Evolutionary conservation across 30 jellyfish, hydroid and myxozoan species (phyloP), one percentile per base, ranked within the genome.

Genomic region (Hydra vulgaris): DNA sequence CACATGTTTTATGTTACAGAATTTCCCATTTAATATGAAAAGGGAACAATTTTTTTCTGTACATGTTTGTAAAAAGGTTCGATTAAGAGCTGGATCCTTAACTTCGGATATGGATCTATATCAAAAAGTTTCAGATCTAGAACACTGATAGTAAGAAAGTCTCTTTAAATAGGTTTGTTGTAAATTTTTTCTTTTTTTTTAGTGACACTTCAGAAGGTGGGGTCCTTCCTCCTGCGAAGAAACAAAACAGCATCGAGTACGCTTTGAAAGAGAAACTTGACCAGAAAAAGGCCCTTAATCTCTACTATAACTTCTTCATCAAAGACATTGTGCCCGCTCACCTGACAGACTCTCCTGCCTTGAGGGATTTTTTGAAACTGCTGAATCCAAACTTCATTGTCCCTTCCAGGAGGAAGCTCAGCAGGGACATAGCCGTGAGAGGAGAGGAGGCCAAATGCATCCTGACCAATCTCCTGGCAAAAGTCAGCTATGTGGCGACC

Each of bases 401-500:
- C 23, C 81, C 81, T 22, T 73, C 81, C 23, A 27, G 81, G 23
- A 22, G 53, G 27, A 25, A 19, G 68, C 27, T 73, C 27, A 73
- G 68, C 23, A 21, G 21, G 23, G 53, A 73, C 21, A n/a, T 73
- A 54, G 81, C 55, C 23, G 53, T 22, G 55, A 20, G 81, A 19
- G 27, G 68, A 25, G 23, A 21, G 21, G 81, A 21, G 27, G 81
- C 53, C 55, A 19, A 22, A 54, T 27, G 68, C 61, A 19, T 54
- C 52, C 23, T 73, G 81, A 73, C 27, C 27, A 25, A 73, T 18
- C 21, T 20, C 21, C 21, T 73, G 81, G 61, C 23, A 73, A 20
- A 73, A 21, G 81, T 73, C 23, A 73, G 53, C 27, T 73, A 54
- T 27, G 52, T 73, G 23, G 52, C 81, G 23, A 73, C 81, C 52